phyloP scores from a whole-genome alignment of 2,797 vertebrate species.

The Pangasius djambal region DNA sequence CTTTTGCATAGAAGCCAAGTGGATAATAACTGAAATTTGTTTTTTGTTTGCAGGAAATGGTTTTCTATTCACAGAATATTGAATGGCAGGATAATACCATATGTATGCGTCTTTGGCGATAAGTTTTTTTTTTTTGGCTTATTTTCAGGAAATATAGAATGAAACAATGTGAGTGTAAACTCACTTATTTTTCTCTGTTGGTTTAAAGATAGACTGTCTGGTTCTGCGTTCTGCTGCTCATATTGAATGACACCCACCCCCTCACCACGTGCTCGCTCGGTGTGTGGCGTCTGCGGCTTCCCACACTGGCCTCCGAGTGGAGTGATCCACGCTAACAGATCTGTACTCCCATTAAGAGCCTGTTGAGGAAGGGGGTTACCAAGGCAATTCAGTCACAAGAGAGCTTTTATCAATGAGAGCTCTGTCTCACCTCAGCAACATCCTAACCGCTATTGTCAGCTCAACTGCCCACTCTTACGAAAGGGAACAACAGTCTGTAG shows the following conservation, averaged over 20 bases:
- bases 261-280: slow-evolving; percentile 58
- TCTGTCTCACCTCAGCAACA: slow-evolving; percentile 62
- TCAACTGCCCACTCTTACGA: slow-evolving; percentile 54
- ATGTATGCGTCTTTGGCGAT: neutral
- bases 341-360: slow-evolving; percentile 58
- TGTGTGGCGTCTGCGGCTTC: slow-evolving; percentile 61
- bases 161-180: slow-evolving; percentile 35
- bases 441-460: slow-evolving; percentile 59
- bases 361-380: slow-evolving; percentile 62
- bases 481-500: slow-evolving; percentile 54
- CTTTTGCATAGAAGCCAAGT: neutral
- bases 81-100: neutral
- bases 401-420: slow-evolving; percentile 65
- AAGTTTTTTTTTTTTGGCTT: neutral
- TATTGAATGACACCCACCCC: slow-evolving; percentile 61
- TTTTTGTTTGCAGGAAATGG: neutral
- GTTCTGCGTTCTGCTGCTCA: slow-evolving; percentile 35
- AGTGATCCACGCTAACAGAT: slow-evolving; percentile 55
- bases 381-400: slow-evolving; percentile 60
- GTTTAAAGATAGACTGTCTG: slow-evolving; percentile 58
- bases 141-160: slow-evolving; percentile 17
- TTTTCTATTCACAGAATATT: slow-evolving; percentile 5
- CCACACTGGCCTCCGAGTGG: slow-evolving; percentile 56
- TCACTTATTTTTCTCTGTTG: slow-evolving; percentile 32
- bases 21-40: neutral